These are phyloP conservation scores for Sus cebifrons DNA, from an alignment of 2,797 vertebrate species.

Conservation along the genomic window DNA sequence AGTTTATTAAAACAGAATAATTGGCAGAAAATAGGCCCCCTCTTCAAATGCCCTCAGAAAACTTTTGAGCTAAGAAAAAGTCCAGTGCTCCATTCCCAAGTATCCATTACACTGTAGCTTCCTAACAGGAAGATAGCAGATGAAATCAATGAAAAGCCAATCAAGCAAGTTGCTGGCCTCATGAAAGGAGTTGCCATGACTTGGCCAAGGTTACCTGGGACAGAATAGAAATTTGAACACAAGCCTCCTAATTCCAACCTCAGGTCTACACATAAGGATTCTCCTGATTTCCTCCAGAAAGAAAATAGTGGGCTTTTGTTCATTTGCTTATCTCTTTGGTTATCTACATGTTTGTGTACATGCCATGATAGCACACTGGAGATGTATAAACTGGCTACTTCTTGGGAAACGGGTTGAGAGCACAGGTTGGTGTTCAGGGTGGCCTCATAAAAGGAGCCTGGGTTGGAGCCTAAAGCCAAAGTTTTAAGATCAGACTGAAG, in stretches of 20 bases:
- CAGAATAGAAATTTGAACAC: conserved; percentile 9
- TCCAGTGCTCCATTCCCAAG: conserved; percentile 39
- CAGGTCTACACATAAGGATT: not conserved
- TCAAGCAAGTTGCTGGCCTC: not conserved
- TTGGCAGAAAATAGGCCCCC: conserved; percentile 2
- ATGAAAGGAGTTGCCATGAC: not conserved
- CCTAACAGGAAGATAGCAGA: not conserved
- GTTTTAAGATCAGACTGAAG: not conserved
- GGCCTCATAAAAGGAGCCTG: not conserved
- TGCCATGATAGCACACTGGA: not conserved
- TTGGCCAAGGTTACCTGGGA: not conserved
- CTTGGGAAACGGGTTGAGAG: not conserved
- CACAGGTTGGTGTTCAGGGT: not conserved
- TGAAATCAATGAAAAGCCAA: conserved; percentile 41
- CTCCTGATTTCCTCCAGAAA: conserved; percentile 5
- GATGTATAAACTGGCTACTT: not conserved
- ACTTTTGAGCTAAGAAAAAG: not conserved
- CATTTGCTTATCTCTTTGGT: not conserved
- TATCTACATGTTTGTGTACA: not conserved
- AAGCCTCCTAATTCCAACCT: not conserved
- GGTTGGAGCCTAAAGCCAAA: not conserved
- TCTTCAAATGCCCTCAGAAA: conserved; percentile 59
- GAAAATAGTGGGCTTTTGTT: not conserved
- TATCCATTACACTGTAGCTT: not conserved
- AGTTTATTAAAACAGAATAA: conserved; percentile 67